Evolutionary conservation across 2,797 vertebrate species (phyloP).

Genomic region (Alcedo atthis): DNA sequence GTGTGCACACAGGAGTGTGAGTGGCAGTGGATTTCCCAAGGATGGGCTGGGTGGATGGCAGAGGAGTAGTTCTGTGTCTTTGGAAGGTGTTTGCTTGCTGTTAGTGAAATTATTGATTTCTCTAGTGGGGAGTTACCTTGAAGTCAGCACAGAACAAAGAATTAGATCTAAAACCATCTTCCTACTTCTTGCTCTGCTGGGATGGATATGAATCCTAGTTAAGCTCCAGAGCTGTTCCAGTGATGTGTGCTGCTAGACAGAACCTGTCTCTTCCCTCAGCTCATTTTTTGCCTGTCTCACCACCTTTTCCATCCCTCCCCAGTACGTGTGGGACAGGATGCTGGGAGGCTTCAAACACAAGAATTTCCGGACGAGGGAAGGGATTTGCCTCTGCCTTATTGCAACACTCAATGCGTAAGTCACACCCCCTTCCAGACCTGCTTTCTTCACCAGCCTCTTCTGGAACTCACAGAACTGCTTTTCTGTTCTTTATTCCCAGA

Average conservation of each 20-base stretch:
- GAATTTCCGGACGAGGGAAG: constrained; percentile 97
- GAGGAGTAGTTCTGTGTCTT: background rate
- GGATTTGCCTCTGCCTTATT: constrained; percentile 96
- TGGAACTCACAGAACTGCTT: background rate
- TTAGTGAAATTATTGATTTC: background rate
- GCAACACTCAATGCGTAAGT: constrained; percentile 92
- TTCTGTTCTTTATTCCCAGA: constrained; percentile 78
- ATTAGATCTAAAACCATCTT: background rate
- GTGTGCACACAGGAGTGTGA: background rate
- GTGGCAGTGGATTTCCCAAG: background rate
- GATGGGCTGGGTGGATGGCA: background rate
- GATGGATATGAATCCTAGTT: background rate
- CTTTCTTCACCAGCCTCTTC: background rate
- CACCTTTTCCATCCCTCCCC: constrained; percentile 20
- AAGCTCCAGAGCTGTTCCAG: background rate
- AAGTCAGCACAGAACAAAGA: background rate
- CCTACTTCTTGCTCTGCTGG: background rate
- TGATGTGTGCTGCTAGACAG: background rate
- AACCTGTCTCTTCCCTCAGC: background rate
- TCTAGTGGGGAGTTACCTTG: background rate
- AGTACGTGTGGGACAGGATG: constrained; percentile 98
- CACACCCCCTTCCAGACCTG: background rate
- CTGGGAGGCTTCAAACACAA: constrained; percentile 99
- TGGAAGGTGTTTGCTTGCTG: background rate
- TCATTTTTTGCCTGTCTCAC: background rate